A percentile compares a stretch with the other conserved stretches of the same genome.
Conservation (phyloP, 2,888 invertebrate species). For the Lycia hirtaria region DNA sequence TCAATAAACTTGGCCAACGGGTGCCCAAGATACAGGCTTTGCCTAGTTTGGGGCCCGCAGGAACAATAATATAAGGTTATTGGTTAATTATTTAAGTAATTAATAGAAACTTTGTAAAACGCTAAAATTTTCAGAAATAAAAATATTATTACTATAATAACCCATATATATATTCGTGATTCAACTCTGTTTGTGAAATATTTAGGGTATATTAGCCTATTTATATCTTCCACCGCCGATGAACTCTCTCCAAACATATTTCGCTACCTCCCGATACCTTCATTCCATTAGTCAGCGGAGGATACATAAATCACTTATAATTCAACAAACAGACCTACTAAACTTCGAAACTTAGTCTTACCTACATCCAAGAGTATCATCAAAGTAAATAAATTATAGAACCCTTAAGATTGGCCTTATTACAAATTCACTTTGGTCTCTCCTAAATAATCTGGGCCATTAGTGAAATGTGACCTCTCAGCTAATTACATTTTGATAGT, state of each 20-base stretch:
- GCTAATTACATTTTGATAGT: constrained; percentile 73
- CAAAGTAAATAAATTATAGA: constrained; percentile 71
- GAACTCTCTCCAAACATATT: neutral
- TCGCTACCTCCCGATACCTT: constrained; percentile 18
- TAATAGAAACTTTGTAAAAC: too few relatives aligned
- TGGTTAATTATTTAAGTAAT: too few relatives aligned
- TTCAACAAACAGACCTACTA: constrained; percentile 44
- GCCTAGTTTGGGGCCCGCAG: too few relatives aligned
- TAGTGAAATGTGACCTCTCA: constrained; percentile 61
- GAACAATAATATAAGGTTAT: too few relatives aligned
- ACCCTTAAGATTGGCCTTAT: constrained; percentile 66
- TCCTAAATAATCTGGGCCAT: constrained; percentile 67
- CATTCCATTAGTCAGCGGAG: constrained; percentile 28
- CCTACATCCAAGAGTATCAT: constrained; percentile 47
- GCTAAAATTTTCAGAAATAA: too few relatives aligned
- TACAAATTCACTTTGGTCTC: constrained; percentile 76
- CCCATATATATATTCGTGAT: too few relatives aligned
- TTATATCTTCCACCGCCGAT: neutral
- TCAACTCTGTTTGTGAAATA: too few relatives aligned
- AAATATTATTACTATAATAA: too few relatives aligned
- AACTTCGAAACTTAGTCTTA: constrained; percentile 48
- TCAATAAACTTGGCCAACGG: too few relatives aligned
- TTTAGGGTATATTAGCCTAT: neutral
- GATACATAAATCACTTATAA: constrained; percentile 35
- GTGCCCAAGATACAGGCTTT: too few relatives aligned